Evolutionary conservation across 2,797 vertebrate species (phyloP).

Genomic region (Crotalus adamanteus): DNA sequence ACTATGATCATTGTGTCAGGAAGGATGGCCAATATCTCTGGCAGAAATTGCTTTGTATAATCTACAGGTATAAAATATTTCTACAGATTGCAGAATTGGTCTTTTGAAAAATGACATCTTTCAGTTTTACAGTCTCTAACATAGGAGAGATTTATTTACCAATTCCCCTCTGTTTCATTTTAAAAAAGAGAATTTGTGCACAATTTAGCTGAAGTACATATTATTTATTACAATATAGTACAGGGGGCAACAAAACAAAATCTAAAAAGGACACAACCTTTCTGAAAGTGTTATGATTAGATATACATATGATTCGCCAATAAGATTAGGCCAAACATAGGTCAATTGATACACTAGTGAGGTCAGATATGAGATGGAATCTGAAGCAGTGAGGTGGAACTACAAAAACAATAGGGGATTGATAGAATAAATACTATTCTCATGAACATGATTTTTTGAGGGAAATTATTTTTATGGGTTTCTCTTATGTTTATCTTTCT

Average conservation of each 20-base stretch:
- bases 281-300: background rate
- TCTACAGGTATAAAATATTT: background rate
- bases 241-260: background rate
- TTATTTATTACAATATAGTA: background rate
- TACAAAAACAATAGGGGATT: background rate
- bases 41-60: background rate
- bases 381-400: background rate
- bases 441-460: background rate
- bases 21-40: background rate
- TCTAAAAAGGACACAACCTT: background rate
- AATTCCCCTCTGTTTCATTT: background rate
- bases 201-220: background rate
- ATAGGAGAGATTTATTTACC: background rate
- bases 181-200: background rate
- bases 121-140: background rate
- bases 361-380: background rate
- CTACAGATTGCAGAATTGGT: background rate
- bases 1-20: background rate
- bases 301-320: background rate
- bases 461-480: background rate
- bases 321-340: background rate
- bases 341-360: background rate
- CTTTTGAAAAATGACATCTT: background rate
- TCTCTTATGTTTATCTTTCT: background rate
- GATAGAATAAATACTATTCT: background rate